Evolutionary conservation across 2,888 invertebrate genomes (phyloP), one percentile per base, ranked within the genome.

Genomic region (Thecophora atra): DNA sequence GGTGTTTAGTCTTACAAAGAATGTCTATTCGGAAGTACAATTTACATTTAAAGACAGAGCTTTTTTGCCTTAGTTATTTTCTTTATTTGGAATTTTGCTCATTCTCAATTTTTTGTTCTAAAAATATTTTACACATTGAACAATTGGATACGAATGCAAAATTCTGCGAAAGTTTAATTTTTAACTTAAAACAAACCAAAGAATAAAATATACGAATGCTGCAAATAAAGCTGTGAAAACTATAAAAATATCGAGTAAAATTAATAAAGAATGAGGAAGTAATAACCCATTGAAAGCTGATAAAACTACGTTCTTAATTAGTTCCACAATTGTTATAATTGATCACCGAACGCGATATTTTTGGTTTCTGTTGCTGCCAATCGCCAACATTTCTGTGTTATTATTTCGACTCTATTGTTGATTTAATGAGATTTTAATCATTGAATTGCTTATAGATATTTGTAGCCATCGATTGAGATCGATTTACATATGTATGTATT

Each of bases 41-140:
- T n/a, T n/a, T n/a, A n/a, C n/a, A n/a, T n/a, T n/a, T n/a, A n/a
- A 13, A 44, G 44, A 7, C 8, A 44, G 44, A 11, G 44, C 13
- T 44, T 44, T 13, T 28, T 19, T 28, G 58, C 60, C 69, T 69
- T 30, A 69, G 47, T 69, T 60, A 58, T 60, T 69, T 51, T 60
- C 60, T n/a, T 30, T 7, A 7, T 44, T 60, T 28, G 58, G 42
- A 28, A 17, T 51, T 69, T 17, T 44, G 15, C 17, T n/a, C n/a
- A 21, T 15, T 58, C 58, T n/a, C 44, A 44, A 15, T 15, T 69
- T 47, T 44, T 47, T 44, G 26, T n/a, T 37, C 30, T 17, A 42
- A 42, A n/a, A 30, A 42, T 64, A n/a, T 42, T 26, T 30, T 17
- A 28, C n/a, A n/a, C n/a, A n/a, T n/a, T n/a, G n/a, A n/a, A 3